Conservation (phyloP, 2,797 vertebrate genomes). For the Dermochelys coriacea region DNA sequence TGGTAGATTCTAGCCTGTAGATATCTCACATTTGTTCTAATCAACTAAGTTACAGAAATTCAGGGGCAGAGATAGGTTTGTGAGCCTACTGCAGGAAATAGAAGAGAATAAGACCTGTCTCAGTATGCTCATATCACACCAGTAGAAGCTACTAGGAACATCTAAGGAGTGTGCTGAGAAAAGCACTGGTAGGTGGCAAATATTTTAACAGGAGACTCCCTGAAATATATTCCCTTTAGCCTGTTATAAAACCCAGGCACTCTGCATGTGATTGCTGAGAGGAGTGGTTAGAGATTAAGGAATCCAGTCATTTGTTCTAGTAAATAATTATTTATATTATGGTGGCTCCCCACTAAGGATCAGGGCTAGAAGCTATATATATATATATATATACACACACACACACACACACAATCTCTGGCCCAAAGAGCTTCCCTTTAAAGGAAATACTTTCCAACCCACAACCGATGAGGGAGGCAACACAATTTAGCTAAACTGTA, state of each 20-base stretch:
- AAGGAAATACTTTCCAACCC: constrained; percentile 29
- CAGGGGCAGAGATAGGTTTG: neutral
- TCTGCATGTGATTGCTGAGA: neutral
- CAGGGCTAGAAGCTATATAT: neutral
- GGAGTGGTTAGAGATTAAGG: fast-evolving
- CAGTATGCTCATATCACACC: neutral
- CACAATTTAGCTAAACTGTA: constrained; percentile 69
- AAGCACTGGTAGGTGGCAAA: fast-evolving
- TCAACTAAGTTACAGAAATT: neutral
- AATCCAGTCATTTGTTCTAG: neutral
- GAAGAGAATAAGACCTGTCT: neutral
- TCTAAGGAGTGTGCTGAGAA: fast-evolving
- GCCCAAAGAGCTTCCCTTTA: neutral
- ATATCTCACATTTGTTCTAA: neutral
- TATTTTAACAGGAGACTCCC: neutral
- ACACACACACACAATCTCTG: neutral
- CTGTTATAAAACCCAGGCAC: neutral
- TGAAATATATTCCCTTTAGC: neutral
- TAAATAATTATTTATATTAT: neutral
- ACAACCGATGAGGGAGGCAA: constrained; percentile 29
- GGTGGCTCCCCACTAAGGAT: neutral
- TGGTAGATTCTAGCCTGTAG: neutral
- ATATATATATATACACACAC: neutral
- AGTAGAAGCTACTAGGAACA: neutral
- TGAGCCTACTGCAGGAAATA: neutral